These are phyloP conservation scores for Eupithecia abbreviata DNA, from an alignment of 2,888 invertebrate genomes.

Conservation along the genomic window DNA sequence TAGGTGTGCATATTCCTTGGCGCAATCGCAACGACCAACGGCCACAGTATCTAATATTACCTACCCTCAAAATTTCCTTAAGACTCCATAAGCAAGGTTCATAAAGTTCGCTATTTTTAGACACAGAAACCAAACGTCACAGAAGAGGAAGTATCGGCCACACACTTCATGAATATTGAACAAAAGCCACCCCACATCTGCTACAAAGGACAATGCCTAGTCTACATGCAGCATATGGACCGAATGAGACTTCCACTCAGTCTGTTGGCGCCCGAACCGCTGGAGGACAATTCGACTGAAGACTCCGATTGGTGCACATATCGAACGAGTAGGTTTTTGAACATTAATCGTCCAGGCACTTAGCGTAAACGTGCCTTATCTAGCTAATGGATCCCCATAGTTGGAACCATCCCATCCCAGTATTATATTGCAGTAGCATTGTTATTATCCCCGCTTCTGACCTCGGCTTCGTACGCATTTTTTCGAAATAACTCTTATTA, in stretches of 20 bases:
- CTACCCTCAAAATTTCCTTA: neutral
- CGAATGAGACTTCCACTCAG: constrained; percentile 70
- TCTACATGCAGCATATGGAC: constrained; percentile 73
- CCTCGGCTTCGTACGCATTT: neutral
- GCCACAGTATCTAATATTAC: neutral
- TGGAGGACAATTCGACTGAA: constrained; percentile 64
- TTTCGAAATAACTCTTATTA: neutral
- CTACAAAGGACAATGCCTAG: constrained; percentile 71
- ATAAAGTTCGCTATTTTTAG: constrained; percentile 13
- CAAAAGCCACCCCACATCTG: constrained; percentile 75
- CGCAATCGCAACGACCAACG: neutral
- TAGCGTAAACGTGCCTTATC: neutral
- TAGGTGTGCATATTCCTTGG: neutral
- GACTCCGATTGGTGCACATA: constrained; percentile 87
- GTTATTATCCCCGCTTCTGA: neutral
- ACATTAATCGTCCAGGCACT: neutral
- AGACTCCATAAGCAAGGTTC: neutral
- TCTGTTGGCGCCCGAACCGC: constrained; percentile 63
- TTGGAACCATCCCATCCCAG: neutral
- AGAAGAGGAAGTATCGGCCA: constrained; percentile 57
- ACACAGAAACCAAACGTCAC: constrained; percentile 38
- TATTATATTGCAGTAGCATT: neutral
- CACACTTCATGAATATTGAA: constrained; percentile 54
- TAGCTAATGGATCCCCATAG: neutral
- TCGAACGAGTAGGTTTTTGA: constrained; percentile 59